These are phyloP conservation scores for Gastrophryne carolinensis DNA, from an alignment of 2,797 vertebrate genomes.

Conservation along the genomic window DNA sequence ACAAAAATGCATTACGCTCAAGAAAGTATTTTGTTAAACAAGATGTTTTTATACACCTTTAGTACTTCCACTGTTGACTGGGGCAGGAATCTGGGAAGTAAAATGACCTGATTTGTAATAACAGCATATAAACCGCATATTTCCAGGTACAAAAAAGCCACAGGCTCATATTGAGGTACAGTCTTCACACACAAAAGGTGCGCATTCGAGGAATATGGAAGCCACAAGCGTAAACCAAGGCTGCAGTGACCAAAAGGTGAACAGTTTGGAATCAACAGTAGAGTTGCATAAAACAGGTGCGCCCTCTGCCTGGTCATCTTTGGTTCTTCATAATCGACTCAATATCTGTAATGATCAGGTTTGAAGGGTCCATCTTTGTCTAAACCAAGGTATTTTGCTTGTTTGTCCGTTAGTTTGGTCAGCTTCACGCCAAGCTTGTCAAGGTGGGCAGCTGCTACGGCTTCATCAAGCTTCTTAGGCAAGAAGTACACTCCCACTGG, in stretches of 20 bases:
- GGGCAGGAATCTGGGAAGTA: not conserved
- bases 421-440: conserved; percentile 94
- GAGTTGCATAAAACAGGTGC: not conserved
- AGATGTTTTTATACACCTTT: conserved; percentile 6
- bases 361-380: conserved; percentile 90
- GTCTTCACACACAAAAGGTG: not conserved
- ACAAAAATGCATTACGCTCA: no score
- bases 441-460: conserved; percentile 92
- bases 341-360: conserved; percentile 96
- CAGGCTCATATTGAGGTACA: not conserved
- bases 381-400: conserved; percentile 89
- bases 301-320: not conserved
- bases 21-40: no score
- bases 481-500: conserved; percentile 91
- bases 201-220: not conserved
- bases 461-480: conserved; percentile 97
- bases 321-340: conserved; percentile 59
- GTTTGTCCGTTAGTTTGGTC: conserved; percentile 88
- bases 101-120: not conserved
- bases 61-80: not conserved
- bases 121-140: no score
- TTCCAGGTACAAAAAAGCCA: not conserved
- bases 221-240: not conserved
- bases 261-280: not conserved
- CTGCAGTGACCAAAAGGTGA: not conserved